Conservation (phyloP, 2,888 invertebrate species). For the Buathra laborator region DNA sequence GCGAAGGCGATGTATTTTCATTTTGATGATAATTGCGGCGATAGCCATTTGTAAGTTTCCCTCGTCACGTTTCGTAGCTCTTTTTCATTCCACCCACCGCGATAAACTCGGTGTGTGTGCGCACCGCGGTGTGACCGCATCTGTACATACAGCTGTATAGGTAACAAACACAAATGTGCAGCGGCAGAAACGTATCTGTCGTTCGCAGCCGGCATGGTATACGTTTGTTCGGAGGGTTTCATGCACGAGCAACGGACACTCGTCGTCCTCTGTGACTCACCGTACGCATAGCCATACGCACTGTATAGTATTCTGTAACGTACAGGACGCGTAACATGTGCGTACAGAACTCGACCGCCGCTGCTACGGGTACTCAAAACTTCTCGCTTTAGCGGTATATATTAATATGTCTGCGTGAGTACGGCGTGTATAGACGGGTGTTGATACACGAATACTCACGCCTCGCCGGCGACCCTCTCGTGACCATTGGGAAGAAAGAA, state of each 20-base stretch:
- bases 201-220: slow-evolving; percentile 37
- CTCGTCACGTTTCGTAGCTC: slow-evolving; percentile 47
- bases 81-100: slow-evolving; percentile 42
- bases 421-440: neutral
- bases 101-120: slow-evolving; percentile 46
- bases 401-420: neutral
- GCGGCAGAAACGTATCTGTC: slow-evolving; percentile 11
- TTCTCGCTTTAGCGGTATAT: slow-evolving; percentile 16
- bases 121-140: slow-evolving; percentile 55
- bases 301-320: slow-evolving; percentile 16
- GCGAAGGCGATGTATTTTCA: neutral
- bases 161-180: slow-evolving; percentile 1
- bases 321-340: slow-evolving; percentile 18
- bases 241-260: slow-evolving; percentile 63
- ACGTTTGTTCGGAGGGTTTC: slow-evolving; percentile 46
- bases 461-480: slow-evolving; percentile 11
- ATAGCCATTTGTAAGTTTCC: slow-evolving; percentile 49
- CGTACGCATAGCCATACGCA: slow-evolving; percentile 48
- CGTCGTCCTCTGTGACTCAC: slow-evolving; percentile 60
- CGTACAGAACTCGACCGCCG: slow-evolving; percentile 27
- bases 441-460: slow-evolving; percentile 18
- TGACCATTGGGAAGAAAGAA: neutral
- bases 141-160: slow-evolving; percentile 8
- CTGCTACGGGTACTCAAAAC: slow-evolving; percentile 44
- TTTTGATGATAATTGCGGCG: slow-evolving; percentile 20